Evolutionary conservation across 2,797 vertebrate genomes (phyloP).

Genomic region (Chelon labrosus): DNA sequence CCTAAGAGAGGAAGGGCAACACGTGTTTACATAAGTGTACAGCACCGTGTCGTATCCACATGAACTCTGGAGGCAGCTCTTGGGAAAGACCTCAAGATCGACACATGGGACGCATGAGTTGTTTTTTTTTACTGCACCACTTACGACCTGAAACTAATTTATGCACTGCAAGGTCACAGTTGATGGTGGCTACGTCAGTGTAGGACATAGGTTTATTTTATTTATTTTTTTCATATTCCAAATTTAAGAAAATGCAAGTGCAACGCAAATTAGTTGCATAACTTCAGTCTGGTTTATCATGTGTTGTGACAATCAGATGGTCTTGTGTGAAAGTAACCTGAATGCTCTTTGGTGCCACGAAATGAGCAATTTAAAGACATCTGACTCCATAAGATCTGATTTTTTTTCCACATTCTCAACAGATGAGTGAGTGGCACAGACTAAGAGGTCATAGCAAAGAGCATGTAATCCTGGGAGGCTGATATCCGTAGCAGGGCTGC

Average conservation of each 20-base stretch:
- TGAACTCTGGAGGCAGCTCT: background rate
- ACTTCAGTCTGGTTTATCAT: background rate
- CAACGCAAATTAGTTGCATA: background rate
- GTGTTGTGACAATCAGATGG: background rate
- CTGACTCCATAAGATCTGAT: no score
- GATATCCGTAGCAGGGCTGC: no score
- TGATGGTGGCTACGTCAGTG: background rate
- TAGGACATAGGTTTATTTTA: background rate
- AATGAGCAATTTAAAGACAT: no score
- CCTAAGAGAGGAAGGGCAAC: constrained; percentile 78
- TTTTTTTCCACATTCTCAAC: no score
- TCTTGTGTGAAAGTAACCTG: background rate
- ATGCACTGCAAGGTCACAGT: background rate
- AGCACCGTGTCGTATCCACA: background rate
- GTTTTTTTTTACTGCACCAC: no score
- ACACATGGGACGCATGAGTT: no score
- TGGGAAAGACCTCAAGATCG: background rate
- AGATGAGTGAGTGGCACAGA: no score
- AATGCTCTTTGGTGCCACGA: no score
- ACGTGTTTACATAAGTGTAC: background rate
- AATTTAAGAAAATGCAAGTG: background rate
- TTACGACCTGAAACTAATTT: background rate
- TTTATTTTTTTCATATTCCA: background rate
- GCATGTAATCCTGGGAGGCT: no score
- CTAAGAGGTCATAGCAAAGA: no score